phyloP scores from a whole-genome alignment of 2,113 vertebrate genomes.

The Leptocoma aspasia region DNA sequence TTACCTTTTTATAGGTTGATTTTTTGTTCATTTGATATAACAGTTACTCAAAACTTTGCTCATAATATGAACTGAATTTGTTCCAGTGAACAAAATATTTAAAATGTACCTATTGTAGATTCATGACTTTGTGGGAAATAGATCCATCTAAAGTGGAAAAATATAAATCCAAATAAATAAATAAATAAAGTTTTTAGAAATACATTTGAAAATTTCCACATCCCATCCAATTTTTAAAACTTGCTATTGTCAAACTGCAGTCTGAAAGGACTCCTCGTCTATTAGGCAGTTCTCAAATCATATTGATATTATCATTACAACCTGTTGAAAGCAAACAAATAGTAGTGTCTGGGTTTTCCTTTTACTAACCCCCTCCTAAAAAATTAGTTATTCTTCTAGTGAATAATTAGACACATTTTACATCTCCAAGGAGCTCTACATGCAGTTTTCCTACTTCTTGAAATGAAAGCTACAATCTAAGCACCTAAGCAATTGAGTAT shows the following conservation, averaged over 20 bases:
- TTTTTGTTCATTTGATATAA: not conserved
- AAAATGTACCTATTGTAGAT: not conserved
- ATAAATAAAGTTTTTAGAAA: not conserved
- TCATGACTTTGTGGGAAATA: not conserved
- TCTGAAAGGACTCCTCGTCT: not conserved
- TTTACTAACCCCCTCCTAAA: not conserved
- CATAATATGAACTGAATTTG: not conserved
- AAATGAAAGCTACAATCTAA: not conserved
- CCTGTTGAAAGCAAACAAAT: not conserved
- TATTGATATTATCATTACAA: not conserved
- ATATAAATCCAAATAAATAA: not conserved
- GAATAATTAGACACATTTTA: not conserved
- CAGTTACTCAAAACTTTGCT: not conserved
- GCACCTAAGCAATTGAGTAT: not conserved
- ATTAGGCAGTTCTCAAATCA: not conserved
- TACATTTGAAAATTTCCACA: not conserved
- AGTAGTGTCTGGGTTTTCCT: not conserved
- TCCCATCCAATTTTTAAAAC: not conserved
- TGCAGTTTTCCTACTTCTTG: not conserved
- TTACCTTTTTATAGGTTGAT: not conserved
- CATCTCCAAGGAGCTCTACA: not conserved
- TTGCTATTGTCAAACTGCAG: not conserved
- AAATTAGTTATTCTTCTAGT: not conserved
- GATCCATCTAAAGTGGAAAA: not conserved
- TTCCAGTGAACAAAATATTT: not conserved